phyloP scores from a whole-genome alignment of 2,797 vertebrate species.

The Amazona finschi region DNA sequence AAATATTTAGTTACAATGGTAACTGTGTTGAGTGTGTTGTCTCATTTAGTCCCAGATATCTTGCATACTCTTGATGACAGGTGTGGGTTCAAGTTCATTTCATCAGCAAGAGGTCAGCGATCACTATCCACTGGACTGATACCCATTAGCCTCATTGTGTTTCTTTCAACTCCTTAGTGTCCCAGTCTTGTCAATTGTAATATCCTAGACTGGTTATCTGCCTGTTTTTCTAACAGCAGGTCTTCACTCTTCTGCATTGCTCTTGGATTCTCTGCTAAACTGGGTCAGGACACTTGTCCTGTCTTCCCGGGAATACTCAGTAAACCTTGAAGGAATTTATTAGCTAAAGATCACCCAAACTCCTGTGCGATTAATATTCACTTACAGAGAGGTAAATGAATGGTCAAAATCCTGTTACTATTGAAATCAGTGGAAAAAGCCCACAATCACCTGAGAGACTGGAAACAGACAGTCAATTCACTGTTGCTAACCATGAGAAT shows the following conservation, averaged over 20 bases:
- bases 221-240: neutral
- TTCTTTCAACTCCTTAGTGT: neutral
- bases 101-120: neutral
- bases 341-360: neutral
- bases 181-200: neutral
- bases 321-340: neutral
- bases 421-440: neutral
- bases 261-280: neutral
- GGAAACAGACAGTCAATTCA: neutral
- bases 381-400: neutral
- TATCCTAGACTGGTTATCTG: neutral
- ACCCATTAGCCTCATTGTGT: neutral
- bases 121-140: neutral
- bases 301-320: neutral
- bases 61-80: neutral
- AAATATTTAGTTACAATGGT: neutral
- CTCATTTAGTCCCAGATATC: neutral
- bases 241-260: neutral
- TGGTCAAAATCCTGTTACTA: neutral
- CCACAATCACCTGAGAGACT: neutral
- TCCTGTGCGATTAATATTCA: neutral
- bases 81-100: neutral
- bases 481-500: neutral
- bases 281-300: neutral
- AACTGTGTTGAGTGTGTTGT: neutral